phyloP scores from a whole-genome alignment of 2,113 vertebrate genomes.

The Delphinapterus leucas region DNA sequence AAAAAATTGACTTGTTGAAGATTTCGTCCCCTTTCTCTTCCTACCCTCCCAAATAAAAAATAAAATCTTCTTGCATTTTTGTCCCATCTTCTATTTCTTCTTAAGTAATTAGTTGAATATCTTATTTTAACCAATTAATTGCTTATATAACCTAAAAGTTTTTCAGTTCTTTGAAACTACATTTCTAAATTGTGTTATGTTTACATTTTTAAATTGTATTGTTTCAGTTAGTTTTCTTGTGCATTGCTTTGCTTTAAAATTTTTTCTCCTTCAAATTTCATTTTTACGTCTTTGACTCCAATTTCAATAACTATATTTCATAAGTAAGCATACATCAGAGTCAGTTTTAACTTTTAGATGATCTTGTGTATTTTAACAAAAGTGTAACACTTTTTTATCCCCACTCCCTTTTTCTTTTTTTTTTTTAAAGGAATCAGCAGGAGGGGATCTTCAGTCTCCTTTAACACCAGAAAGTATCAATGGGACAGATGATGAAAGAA shows the following conservation, averaged over 20 bases:
- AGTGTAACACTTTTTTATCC: slow-evolving; percentile 45
- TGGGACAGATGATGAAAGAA: slow-evolving; percentile 92
- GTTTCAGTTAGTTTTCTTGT: slow-evolving; percentile 24
- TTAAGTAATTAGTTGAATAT: slow-evolving; percentile 15
- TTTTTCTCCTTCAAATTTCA: slow-evolving; percentile 33
- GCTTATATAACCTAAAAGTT: not conserved
- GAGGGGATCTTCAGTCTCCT: slow-evolving; percentile 93
- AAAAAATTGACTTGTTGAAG: not conserved
- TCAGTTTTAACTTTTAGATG: slow-evolving; percentile 40
- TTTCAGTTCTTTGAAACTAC: slow-evolving; percentile 37
- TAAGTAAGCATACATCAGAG: not conserved
- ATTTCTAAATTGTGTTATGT: slow-evolving; percentile 10
- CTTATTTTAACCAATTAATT: not conserved
- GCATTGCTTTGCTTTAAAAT: slow-evolving; percentile 34
- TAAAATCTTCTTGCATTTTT: not conserved
- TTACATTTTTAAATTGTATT: slow-evolving; percentile 25
- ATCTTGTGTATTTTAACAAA: slow-evolving; percentile 31
- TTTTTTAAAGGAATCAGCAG: slow-evolving; percentile 91
- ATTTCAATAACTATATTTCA: slow-evolving; percentile 32
- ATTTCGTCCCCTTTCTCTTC: not conserved
- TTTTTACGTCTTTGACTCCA: not conserved
- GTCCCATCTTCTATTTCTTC: not conserved
- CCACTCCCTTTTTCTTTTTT: not conserved
- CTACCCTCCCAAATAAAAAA: not conserved
- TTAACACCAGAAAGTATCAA: slow-evolving; percentile 94